Conservation (phyloP, 1,140 invertebrate species). For the Brachystomella parvula region DNA sequence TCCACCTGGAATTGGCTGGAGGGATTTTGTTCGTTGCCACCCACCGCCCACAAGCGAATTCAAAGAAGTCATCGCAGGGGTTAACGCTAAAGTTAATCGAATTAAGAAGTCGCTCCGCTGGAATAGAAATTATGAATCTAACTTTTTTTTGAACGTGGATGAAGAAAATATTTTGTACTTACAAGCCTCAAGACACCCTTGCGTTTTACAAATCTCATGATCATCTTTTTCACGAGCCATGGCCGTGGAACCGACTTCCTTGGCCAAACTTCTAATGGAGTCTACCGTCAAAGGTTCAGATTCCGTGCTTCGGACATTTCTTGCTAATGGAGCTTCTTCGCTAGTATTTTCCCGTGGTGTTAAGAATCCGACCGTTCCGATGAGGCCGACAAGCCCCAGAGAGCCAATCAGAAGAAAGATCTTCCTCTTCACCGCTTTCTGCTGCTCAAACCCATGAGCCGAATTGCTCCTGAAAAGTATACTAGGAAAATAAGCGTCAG, state of each 20-base stretch:
- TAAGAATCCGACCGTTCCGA: background rate
- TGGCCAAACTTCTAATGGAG: background rate
- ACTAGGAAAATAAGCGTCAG: background rate
- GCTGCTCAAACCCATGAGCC: background rate
- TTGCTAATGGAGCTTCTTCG: background rate
- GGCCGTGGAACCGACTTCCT: conserved; percentile 4
- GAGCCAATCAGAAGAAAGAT: background rate
- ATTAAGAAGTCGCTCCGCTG: conserved; percentile 41
- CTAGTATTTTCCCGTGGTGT: background rate
- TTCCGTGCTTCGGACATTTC: background rate
- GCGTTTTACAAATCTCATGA: background rate
- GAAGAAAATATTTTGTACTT: background rate
- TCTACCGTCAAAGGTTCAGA: conserved; percentile 5
- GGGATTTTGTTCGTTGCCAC: conserved; percentile 72
- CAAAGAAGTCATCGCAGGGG: conserved; percentile 54
- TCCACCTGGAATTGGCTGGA: conserved; percentile 23
- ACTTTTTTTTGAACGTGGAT: background rate
- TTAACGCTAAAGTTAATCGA: conserved; percentile 45
- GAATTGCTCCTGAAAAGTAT: background rate
- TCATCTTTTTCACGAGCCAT: background rate
- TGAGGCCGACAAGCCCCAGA: background rate
- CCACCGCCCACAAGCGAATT: conserved; percentile 81
- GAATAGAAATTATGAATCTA: background rate
- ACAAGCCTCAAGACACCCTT: conserved; percentile 9
- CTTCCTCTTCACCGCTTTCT: background rate